Percentiles rank a stretch among this genome's conserved stretches.
Conservation (phyloP, 2,888 invertebrate genomes). For the Frankliniella fusca region DNA sequence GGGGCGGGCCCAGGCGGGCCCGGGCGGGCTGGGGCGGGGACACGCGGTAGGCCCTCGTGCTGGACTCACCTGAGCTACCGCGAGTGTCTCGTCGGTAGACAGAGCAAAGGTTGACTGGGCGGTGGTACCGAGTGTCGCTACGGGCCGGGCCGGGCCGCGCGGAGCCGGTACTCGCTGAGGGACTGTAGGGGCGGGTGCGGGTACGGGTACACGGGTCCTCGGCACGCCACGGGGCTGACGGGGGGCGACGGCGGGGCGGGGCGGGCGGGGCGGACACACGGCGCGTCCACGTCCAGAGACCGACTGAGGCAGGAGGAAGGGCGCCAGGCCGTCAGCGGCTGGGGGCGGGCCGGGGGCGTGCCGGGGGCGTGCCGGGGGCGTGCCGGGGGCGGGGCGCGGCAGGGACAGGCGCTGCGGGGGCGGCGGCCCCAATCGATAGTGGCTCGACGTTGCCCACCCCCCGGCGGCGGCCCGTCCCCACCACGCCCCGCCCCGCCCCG, state of each 20-base stretch:
- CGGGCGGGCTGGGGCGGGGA: background rate
- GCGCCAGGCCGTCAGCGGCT: background rate
- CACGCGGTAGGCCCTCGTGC: background rate
- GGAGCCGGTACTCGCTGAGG: background rate
- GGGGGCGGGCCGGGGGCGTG: background rate
- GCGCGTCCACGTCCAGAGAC: background rate
- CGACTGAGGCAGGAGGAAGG: background rate
- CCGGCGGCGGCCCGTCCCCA: background rate
- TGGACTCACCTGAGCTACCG: background rate
- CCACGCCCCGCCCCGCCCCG: background rate
- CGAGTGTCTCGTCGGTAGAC: background rate
- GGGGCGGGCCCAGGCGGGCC: background rate
- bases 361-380: background rate
- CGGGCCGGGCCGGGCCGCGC: background rate
- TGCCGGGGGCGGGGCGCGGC: background rate
- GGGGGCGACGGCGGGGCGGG: background rate
- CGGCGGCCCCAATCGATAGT: slow-evolving; percentile 10
- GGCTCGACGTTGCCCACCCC: background rate
- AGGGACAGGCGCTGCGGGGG: background rate
- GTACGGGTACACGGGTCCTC: background rate
- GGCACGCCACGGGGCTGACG: too few relatives aligned
- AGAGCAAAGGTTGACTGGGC: background rate
- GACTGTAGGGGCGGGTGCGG: background rate
- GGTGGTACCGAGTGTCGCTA: background rate
- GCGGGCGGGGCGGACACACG: background rate